Conservation (phyloP, 2,888 invertebrate species). For the Hipparchia semele region DNA sequence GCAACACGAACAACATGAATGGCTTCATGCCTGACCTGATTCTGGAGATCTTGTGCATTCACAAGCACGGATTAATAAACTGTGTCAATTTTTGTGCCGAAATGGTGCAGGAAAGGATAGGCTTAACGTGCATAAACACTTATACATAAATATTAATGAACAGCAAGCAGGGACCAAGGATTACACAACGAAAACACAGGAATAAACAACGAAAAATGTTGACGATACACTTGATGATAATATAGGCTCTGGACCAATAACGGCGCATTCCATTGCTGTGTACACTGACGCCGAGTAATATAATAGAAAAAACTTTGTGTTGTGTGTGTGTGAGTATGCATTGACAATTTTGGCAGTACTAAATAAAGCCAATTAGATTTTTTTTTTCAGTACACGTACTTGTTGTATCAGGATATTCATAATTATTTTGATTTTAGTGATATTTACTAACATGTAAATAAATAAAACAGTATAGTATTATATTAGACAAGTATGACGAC, state of each 20-base stretch:
- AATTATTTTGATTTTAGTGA: background rate
- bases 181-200: conserved; percentile 64
- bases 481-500: background rate
- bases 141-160: conserved; percentile 60
- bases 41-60: conserved; percentile 74
- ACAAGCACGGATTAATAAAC: conserved; percentile 75
- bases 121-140: conserved; percentile 77
- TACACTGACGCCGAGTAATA: conserved; percentile 62
- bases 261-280: conserved; percentile 75
- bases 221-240: conserved; percentile 66
- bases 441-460: conserved; percentile 3
- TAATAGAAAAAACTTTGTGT: conserved; percentile 43
- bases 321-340: conserved; percentile 52
- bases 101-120: conserved; percentile 75
- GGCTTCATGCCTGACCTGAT: conserved; percentile 75
- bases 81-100: conserved; percentile 72
- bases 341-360: conserved; percentile 62
- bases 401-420: conserved; percentile 17
- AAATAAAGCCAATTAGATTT: conserved; percentile 47
- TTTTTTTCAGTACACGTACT: conserved; percentile 27
- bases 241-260: conserved; percentile 65
- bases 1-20: conserved; percentile 81
- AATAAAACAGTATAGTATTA: background rate
- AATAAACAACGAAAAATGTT: conserved; percentile 59
- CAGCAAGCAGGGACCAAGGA: conserved; percentile 77